Base-by-base conservation (phyloP, 2,888 invertebrate species). In the Oasisia sp. region DNA sequence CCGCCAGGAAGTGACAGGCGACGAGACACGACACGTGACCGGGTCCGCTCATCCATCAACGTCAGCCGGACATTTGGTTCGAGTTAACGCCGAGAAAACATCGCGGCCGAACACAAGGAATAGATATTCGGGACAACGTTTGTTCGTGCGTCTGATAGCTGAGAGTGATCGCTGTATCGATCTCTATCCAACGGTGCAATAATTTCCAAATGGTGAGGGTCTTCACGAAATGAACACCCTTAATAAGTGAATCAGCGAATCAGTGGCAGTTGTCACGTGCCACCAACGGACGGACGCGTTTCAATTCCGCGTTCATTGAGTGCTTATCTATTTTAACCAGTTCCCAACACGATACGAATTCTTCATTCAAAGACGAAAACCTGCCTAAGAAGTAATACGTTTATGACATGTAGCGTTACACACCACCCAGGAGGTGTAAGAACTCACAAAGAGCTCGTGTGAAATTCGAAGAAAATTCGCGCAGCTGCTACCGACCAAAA, bases 21-120 rank as follows among this genome's bases (percentile, higher is more conserved):
- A 74, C 74, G 74, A 74, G 19, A 74, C 27, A n/a, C 74, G 74
- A 19, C 74, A 74, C 74, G 74, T 74, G 74, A 74, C 74, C 27
- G 27, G 19, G 27, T 27, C n/a, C 74, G 14, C 74, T n/a, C 74
- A 74, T 74, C 74, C 27, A 74, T 74, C 74, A 19, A 27, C n/a
- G 74, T 74, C 74, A 27, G 27, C 38, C 74, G 74, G 74, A 74
- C 74, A 74, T 19, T 74, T 74, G 74, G 74, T 74, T 74, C 74
- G 27, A 74, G n/a, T 74, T 74, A 74, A 27, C 74, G 74, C 74
- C 74, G 74, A 74, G 74, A 74, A 74, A 74, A 74, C 74, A 74
- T 19, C 74, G 74, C 74, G 74, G 27, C 74, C 74, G 74, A 74
- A 14, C 74, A 27, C 27, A 1, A 1, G 38, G 4, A 38, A 38